Percentiles rank a stretch among this genome's conserved stretches.
Evolutionary conservation across 2,888 invertebrate genomes (phyloP).

Genomic region (Philereme transversata): DNA sequence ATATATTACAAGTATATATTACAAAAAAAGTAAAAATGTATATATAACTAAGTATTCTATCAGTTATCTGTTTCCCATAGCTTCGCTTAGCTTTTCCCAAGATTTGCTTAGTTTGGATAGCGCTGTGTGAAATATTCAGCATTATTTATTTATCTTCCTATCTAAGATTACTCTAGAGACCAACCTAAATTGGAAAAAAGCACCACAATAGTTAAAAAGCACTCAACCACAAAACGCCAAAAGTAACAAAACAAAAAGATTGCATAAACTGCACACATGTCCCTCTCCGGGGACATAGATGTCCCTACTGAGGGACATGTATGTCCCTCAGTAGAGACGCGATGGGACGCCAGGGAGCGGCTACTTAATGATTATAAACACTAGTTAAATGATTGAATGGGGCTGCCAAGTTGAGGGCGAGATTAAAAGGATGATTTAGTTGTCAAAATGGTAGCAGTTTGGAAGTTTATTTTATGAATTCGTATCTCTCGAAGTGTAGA

Average conservation of each 20-base stretch:
- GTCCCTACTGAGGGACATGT: conserved; percentile 23
- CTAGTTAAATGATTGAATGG: conserved; percentile 75
- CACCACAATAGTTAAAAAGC: conserved; percentile 23
- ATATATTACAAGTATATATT: too few relatives aligned
- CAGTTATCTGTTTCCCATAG: too few relatives aligned
- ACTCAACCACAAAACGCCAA: conserved; percentile 28
- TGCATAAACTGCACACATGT: conserved; percentile 21
- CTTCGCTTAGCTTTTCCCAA: too few relatives aligned
- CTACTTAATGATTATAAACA: conserved; percentile 75
- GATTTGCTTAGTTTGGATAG: too few relatives aligned
- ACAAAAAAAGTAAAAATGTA: too few relatives aligned
- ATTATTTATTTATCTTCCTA: too few relatives aligned
- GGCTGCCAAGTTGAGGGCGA: conserved; percentile 30
- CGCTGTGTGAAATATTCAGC: too few relatives aligned
- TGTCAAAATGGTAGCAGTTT: background rate
- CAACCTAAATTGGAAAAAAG: conserved; percentile 19
- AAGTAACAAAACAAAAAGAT: conserved; percentile 29
- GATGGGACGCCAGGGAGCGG: conserved; percentile 44
- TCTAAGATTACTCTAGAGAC: conserved; percentile 16
- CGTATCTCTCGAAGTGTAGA: too few relatives aligned
- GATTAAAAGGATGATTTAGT: conserved; percentile 4
- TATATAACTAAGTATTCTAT: too few relatives aligned
- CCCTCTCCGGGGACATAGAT: conserved; percentile 40
- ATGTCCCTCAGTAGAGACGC: conserved; percentile 33
- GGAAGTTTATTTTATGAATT: background rate